Percentiles rank a stretch among this genome's conserved stretches.
Evolutionary conservation across 2,888 invertebrate genomes (phyloP).

Genomic region (Netelia fuscicornis): DNA sequence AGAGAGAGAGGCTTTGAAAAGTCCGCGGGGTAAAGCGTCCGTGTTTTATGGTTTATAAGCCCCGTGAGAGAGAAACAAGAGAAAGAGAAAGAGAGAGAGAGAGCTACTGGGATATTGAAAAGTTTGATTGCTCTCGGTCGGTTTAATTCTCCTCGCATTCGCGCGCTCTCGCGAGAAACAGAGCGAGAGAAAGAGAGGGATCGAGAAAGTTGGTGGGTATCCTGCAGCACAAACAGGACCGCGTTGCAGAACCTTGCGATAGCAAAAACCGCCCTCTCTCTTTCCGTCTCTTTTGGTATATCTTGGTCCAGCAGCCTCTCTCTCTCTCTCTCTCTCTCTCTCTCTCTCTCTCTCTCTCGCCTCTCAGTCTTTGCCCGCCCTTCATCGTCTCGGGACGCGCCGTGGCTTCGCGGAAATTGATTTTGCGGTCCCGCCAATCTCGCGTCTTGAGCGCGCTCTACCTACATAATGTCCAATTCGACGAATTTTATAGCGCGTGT

Average conservation of each 20-base stretch:
- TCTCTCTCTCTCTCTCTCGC: constrained; percentile 1
- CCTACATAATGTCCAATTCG: constrained; percentile 59
- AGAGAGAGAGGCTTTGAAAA: background rate
- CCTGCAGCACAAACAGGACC: constrained; percentile 65
- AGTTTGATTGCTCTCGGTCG: constrained; percentile 72
- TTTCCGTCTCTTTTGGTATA: constrained; percentile 17
- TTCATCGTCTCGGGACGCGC: constrained; percentile 53
- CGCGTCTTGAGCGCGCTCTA: constrained; percentile 28
- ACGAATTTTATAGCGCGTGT: constrained; percentile 60
- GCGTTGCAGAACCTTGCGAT: constrained; percentile 43
- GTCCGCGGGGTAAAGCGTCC: constrained; percentile 16
- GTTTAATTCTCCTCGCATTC: constrained; percentile 69
- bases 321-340: constrained; percentile 10
- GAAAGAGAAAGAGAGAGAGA: background rate
- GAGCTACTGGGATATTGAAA: constrained; percentile 70
- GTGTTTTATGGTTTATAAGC: constrained; percentile 65
- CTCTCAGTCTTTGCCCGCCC: constrained; percentile 39
- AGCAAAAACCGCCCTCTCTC: constrained; percentile 64
- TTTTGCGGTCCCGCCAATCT: constrained; percentile 70
- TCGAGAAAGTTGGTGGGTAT: constrained; percentile 53
- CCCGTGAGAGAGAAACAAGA: constrained; percentile 62
- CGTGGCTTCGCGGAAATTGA: constrained; percentile 72
- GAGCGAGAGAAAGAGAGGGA: constrained; percentile 12
- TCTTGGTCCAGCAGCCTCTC: constrained; percentile 16
- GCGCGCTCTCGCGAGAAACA: constrained; percentile 28